These are phyloP conservation scores for Polydrusus tereticollis DNA, from an alignment of 2,888 invertebrate species.

Conservation along the genomic window DNA sequence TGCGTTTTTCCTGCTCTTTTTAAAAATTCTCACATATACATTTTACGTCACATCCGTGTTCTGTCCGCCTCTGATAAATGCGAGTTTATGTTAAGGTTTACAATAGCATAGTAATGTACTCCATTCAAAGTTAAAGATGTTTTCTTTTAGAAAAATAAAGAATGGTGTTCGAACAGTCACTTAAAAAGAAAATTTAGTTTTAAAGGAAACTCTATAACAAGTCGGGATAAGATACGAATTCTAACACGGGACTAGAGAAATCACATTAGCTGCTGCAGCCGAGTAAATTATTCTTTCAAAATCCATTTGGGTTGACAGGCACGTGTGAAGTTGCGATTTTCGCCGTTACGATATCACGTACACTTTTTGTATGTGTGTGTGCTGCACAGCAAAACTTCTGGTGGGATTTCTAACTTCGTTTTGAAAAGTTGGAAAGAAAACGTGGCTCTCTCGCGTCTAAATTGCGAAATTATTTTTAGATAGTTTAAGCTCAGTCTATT, in stretches of 20 bases:
- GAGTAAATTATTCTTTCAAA: conserved; percentile 45
- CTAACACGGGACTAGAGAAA: conserved; percentile 21
- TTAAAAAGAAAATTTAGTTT: conserved; percentile 11
- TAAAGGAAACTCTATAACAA: conserved; percentile 12
- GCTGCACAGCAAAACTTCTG: conserved; percentile 38
- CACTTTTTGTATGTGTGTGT: conserved; percentile 34
- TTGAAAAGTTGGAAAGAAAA: conserved; percentile 4
- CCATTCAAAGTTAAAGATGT: background rate
- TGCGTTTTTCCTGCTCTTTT: too few species aligned
- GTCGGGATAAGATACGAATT: conserved; percentile 14
- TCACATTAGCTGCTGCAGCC: conserved; percentile 34
- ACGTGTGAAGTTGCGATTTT: conserved; percentile 43
- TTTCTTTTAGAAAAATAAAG: background rate
- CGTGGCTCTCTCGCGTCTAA: background rate
- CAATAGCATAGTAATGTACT: background rate
- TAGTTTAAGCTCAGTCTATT: background rate
- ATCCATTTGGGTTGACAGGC: conserved; percentile 40
- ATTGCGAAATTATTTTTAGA: conserved; percentile 2
- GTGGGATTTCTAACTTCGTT: conserved; percentile 43
- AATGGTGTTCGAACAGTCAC: conserved; percentile 1
- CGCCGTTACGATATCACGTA: conserved; percentile 37
- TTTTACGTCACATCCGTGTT: too few species aligned
- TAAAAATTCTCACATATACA: too few species aligned
- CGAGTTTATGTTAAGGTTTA: too few species aligned
- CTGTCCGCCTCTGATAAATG: too few species aligned